Percentiles rank a stretch among this genome's conserved stretches.
These are phyloP conservation scores for Acanthosepion lycidas DNA, from an alignment of 2,888 invertebrate genomes.

Conservation along the genomic window DNA sequence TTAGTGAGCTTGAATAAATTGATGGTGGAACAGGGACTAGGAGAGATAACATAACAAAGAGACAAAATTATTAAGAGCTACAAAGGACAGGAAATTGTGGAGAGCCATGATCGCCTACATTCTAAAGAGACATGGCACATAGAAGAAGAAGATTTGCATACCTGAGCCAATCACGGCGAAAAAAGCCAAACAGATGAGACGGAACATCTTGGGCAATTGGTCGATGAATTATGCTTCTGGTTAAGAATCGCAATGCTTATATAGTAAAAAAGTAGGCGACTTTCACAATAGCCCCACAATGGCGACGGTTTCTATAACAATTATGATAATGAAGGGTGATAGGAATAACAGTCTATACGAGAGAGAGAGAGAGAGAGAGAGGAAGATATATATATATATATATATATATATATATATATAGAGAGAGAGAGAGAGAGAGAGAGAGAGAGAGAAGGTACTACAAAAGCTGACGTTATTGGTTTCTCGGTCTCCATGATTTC, in stretches of 20 bases:
- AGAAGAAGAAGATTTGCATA: neutral
- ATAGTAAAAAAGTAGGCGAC: neutral
- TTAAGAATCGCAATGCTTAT: neutral
- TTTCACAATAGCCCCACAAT: neutral
- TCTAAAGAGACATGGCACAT: no score
- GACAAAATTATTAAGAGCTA: no score
- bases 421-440: no score
- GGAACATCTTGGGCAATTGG: neutral
- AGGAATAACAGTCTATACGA: neutral
- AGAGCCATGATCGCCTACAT: no score
- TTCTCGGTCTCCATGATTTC: no score
- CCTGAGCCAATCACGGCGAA: neutral
- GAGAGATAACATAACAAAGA: no score
- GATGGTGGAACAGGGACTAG: no score
- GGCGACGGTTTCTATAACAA: neutral
- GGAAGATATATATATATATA: neutral
- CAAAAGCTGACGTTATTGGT: neutral
- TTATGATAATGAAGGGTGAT: neutral
- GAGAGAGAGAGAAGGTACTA: neutral
- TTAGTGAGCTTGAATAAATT: no score
- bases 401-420: no score
- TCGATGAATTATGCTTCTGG: neutral
- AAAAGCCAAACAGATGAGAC: neutral
- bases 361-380: neutral
- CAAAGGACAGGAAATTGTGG: no score